Conservation (phyloP, 2,888 invertebrate genomes). For the Micoletzkya japonica region DNA sequence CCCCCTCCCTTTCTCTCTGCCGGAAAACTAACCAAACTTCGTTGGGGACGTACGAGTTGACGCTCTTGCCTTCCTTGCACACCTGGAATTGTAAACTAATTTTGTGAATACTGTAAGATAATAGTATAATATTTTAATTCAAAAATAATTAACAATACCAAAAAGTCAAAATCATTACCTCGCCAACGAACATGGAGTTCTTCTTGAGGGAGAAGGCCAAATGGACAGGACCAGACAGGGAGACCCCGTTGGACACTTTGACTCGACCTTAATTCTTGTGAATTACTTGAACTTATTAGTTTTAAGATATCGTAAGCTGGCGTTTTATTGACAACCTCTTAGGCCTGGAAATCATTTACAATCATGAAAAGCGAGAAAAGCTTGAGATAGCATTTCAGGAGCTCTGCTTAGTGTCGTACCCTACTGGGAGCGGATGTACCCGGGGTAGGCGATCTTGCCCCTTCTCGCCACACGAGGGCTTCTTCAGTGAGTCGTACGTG, state of each 20-base stretch:
- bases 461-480: constrained; percentile 2
- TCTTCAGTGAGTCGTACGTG: constrained; percentile 20
- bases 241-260: not conserved
- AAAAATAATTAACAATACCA: not conserved
- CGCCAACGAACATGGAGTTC: constrained; percentile 21
- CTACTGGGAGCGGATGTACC: constrained; percentile 2
- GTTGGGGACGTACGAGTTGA: no score
- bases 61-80: no score
- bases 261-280: not conserved
- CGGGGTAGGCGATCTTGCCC: constrained; percentile 22
- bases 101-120: no score
- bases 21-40: no score
- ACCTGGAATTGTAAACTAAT: no score
- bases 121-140: not conserved
- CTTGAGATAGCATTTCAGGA: not conserved
- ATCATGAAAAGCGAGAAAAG: not conserved
- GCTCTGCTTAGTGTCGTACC: not conserved
- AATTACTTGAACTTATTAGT: no score
- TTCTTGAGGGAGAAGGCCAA: constrained; percentile 20
- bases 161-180: not conserved
- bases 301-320: no score
- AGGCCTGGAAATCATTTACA: not conserved
- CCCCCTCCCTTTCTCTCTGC: no score
- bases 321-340: no score
- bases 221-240: constrained; percentile 3